These are phyloP conservation scores for Phrynocephalus guinanensis DNA, from an alignment of 2,797 vertebrate genomes.

Conservation along the genomic window DNA sequence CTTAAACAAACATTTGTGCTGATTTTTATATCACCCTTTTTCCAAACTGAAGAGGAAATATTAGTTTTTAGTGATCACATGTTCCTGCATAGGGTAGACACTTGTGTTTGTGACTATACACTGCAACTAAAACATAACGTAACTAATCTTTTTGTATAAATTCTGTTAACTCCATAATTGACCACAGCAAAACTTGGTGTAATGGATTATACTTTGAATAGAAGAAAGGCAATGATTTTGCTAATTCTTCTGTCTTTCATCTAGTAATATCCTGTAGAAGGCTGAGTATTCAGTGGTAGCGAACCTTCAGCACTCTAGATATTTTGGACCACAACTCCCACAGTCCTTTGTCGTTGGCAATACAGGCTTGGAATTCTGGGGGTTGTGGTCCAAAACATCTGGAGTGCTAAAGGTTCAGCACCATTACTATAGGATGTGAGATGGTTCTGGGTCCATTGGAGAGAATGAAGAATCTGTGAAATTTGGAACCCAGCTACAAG, in stretches of 20 bases:
- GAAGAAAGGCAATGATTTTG: background rate
- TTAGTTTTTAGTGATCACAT: background rate
- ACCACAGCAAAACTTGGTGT: background rate
- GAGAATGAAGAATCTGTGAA: background rate
- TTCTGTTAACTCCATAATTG: background rate
- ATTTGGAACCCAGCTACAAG: too few relatives aligned
- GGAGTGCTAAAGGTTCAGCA: too few relatives aligned
- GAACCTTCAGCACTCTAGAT: too few relatives aligned
- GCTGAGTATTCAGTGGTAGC: background rate
- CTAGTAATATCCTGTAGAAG: background rate
- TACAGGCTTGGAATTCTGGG: too few relatives aligned
- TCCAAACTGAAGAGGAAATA: too few relatives aligned
- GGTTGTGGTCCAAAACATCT: too few relatives aligned
- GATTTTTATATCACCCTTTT: too few relatives aligned
- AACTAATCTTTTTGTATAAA: background rate
- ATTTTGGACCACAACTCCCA: too few relatives aligned
- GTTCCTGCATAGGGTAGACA: conserved; percentile 2
- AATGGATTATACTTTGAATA: background rate
- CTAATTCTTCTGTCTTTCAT: background rate
- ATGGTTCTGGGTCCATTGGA: background rate
- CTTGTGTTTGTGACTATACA: background rate
- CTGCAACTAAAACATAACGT: background rate
- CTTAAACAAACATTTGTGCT: too few relatives aligned
- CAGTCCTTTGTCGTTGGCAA: too few relatives aligned
- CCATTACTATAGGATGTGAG: background rate